phyloP scores from a whole-genome alignment of 2,113 vertebrate genomes.

The Castor canadensis region DNA sequence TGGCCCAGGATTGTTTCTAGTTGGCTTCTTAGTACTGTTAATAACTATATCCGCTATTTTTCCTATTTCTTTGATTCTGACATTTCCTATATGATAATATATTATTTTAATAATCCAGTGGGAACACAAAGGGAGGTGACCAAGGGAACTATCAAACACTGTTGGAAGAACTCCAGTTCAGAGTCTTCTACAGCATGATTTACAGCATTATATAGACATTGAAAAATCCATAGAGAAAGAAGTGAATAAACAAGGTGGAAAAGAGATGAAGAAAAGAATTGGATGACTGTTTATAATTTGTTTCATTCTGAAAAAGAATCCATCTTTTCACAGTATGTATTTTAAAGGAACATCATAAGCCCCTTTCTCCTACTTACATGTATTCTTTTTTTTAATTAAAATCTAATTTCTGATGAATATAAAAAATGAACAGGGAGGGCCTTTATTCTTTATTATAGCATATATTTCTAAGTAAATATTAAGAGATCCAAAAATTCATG shows the following conservation, averaged over 20 bases:
- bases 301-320: not conserved
- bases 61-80: slow-evolving; percentile 13
- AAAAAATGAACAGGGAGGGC: slow-evolving; percentile 14
- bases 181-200: not conserved
- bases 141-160: not conserved
- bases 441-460: not conserved
- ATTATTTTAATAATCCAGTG: not conserved
- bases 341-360: not conserved
- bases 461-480: not conserved
- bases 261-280: not conserved
- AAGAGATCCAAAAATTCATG: not conserved
- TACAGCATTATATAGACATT: not conserved
- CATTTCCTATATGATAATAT: not conserved
- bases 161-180: not conserved
- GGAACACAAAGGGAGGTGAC: not conserved
- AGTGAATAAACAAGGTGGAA: not conserved
- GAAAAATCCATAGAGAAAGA: not conserved
- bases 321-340: not conserved
- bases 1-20: not conserved
- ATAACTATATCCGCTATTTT: not conserved
- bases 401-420: slow-evolving; percentile 14
- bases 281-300: not conserved
- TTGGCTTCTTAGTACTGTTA: not conserved
- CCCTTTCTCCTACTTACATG: not conserved
- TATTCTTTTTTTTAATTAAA: slow-evolving; percentile 21